Base-by-base conservation (phyloP, 2,797 vertebrate species). In the Clarias laeviceps region DNA sequence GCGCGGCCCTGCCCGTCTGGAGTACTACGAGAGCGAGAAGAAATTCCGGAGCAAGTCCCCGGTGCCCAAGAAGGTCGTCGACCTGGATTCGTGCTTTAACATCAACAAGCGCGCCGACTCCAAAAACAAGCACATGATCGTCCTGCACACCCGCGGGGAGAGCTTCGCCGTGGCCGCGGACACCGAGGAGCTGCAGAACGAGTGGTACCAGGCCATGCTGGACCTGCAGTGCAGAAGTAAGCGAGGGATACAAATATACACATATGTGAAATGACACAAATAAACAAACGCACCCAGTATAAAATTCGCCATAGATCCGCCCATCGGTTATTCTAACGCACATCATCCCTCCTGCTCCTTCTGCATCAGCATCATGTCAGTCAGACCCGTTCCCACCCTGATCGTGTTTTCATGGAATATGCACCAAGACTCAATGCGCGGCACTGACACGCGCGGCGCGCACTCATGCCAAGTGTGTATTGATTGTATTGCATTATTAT, bases 11-110 rank as follows among this genome's bases (percentile, higher is more conserved):
- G 94, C 95, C 83, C 94, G 94, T 1, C 94, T 97, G 0, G 95
- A 97, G 90, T 95, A 95, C 88, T 96, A 96, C 4, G 93, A 96
- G 90, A 97, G 93, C 90, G 95, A 97, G 91, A 96, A 97, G 93
- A 96, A 96, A 95, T 96, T 97, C 94, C 93, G 95, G 79, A 92
- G 94, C 89, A 94, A 94, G 91, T 94, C 94, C 57, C 94, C 93
- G 59, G 92, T 92, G 89, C 94, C 94, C 91, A 95, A 95, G 84
- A 95, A 94, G 92, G 92, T 91, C 78, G 87, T 96, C 73, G 95
- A 91, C 88, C 94, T 95, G 91, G 95, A 93, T 87, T 94, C 92
- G 27, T 95, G 94, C 91, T 96, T 95, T 89, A 96, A 96, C 93
- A 95, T 96, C 94, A 96, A 94, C 94, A 96, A 96, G 93, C 94